Conservation (phyloP, 2,113 vertebrate genomes). For the Glareola pratincola region DNA sequence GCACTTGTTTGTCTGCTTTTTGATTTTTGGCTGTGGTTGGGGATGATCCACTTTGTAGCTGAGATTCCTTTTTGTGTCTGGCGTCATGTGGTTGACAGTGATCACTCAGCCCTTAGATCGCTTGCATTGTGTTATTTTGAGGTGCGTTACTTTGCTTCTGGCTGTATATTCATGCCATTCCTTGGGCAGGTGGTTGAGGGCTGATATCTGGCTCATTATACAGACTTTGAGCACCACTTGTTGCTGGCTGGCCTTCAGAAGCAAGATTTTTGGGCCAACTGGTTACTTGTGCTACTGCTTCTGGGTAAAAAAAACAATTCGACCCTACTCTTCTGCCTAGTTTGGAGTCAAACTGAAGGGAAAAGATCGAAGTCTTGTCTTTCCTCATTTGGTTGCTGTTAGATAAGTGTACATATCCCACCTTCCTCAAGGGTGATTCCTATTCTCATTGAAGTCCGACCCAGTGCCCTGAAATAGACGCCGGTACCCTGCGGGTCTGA, state of each 20-base stretch:
- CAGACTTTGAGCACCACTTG: neutral
- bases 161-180: neutral
- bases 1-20: neutral
- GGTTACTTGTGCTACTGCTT: neutral
- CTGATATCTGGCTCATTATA: neutral
- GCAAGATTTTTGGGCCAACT: neutral
- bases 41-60: neutral
- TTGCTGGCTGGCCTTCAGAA: neutral
- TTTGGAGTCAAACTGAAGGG: neutral
- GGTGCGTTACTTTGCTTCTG: neutral
- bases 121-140: neutral
- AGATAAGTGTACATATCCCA: neutral
- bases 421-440: neutral
- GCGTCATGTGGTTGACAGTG: neutral
- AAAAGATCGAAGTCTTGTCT: neutral
- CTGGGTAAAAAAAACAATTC: neutral
- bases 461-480: neutral
- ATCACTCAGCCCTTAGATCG: neutral
- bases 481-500: neutral
- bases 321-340: neutral
- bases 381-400: neutral
- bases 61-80: neutral
- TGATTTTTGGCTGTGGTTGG: neutral
- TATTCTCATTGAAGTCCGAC: neutral
- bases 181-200: neutral